phyloP scores from a whole-genome alignment of 2,888 invertebrate species.

The Pyrocoelia pectoralis region DNA sequence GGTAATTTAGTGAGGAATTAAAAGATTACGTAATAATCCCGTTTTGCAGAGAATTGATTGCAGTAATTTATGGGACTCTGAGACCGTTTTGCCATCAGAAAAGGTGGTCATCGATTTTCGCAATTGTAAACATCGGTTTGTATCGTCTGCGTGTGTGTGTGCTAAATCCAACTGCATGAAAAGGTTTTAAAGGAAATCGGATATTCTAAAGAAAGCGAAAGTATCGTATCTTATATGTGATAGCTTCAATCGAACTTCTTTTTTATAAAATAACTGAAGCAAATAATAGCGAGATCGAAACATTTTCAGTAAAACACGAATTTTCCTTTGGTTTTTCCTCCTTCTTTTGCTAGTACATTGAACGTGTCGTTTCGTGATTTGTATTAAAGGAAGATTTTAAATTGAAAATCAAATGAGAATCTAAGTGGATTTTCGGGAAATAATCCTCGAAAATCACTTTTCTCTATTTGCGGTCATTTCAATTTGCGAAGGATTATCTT shows the following conservation, averaged over 20 bases:
- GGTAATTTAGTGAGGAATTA: background rate
- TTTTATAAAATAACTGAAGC: slow-evolving; percentile 19
- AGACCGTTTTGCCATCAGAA: background rate
- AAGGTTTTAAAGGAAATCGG: slow-evolving; percentile 28
- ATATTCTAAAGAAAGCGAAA: slow-evolving; percentile 26
- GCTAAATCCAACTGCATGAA: slow-evolving; percentile 6
- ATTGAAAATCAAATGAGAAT: slow-evolving; percentile 23
- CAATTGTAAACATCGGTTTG: background rate
- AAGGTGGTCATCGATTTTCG: background rate
- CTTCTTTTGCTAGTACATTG: background rate
- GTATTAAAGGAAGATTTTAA: slow-evolving; percentile 5
- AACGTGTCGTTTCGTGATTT: slow-evolving; percentile 5
- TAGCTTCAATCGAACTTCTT: slow-evolving; percentile 16
- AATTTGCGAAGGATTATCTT: slow-evolving; percentile 27
- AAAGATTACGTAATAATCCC: background rate
- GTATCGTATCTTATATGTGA: slow-evolving; percentile 22
- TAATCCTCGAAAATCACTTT: slow-evolving; percentile 4
- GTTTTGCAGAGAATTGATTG: background rate
- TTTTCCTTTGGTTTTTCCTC: slow-evolving; percentile 8
- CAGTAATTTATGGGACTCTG: background rate
- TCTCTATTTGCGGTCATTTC: slow-evolving; percentile 29
- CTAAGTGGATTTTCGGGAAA: slow-evolving; percentile 6
- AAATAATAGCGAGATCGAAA: slow-evolving; percentile 11
- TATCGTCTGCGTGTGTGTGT: slow-evolving; percentile 7
- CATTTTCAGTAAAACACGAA: slow-evolving; percentile 6